phyloP scores from a whole-genome alignment of 1,140 invertebrate species.

The Drosophila yakuba region DNA sequence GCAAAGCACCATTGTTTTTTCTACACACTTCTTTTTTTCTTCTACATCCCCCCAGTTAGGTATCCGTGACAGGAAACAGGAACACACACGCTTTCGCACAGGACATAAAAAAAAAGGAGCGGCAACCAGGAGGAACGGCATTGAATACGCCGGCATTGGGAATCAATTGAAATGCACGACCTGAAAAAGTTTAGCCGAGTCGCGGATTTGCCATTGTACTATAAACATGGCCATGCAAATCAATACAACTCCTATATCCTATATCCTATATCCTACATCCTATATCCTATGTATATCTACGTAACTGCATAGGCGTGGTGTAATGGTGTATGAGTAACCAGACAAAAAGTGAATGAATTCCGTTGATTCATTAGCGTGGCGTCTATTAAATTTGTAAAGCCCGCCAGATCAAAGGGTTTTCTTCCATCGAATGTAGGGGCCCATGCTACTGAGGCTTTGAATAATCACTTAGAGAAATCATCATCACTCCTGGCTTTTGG shows the following conservation, averaged over 20 bases:
- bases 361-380: slow-evolving; percentile 41
- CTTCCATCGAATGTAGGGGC: slow-evolving; percentile 6
- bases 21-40: slow-evolving; percentile 1
- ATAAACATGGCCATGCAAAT: slow-evolving; percentile 70
- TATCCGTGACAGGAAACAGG: slow-evolving; percentile 60
- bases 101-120: slow-evolving; percentile 35
- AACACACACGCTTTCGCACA: slow-evolving; percentile 29
- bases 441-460: slow-evolving; percentile 15
- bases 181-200: slow-evolving; percentile 59
- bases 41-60: slow-evolving; percentile 12
- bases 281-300: neutral
- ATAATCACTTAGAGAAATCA: slow-evolving; percentile 33
- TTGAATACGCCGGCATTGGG: slow-evolving; percentile 49
- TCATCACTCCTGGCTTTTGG: neutral
- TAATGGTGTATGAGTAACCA: neutral
- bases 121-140: slow-evolving; percentile 36
- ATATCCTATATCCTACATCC: neutral
- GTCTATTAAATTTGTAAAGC: slow-evolving; percentile 30
- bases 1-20: slow-evolving; percentile 51
- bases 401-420: slow-evolving; percentile 19
- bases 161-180: slow-evolving; percentile 65
- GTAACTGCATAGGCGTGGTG: slow-evolving; percentile 4
- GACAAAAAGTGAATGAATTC: slow-evolving; percentile 43
- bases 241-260: slow-evolving; percentile 47
- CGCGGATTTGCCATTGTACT: slow-evolving; percentile 70